These are phyloP conservation scores for Myodes glareolus DNA, from an alignment of 2,113 vertebrate species.

Conservation along the genomic window DNA sequence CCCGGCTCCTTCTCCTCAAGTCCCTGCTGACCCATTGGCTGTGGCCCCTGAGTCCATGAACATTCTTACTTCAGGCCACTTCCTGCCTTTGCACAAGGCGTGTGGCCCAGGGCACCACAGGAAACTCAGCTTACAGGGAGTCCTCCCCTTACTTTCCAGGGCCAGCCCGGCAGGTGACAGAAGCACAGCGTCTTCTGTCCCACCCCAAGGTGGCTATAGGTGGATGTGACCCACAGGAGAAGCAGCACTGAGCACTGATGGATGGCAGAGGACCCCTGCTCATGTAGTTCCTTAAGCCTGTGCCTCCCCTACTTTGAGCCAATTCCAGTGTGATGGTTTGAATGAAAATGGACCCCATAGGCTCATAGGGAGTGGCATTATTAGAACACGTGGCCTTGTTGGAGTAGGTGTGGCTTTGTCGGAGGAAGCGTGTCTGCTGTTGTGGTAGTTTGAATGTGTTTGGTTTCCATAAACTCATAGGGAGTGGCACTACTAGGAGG, in stretches of 20 bases:
- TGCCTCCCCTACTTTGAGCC: not conserved
- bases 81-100: not conserved
- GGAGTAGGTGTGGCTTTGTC: not conserved
- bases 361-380: not conserved
- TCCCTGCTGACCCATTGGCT: not conserved
- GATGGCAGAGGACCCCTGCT: not conserved
- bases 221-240: not conserved
- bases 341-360: not conserved
- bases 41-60: not conserved
- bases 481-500: not conserved
- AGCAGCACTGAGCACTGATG: not conserved
- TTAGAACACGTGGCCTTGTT: not conserved
- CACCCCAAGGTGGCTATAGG: not conserved
- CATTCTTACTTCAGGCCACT: not conserved
- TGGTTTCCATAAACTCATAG: not conserved
- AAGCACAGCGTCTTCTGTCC: not conserved
- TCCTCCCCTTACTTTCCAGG: not conserved
- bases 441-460: not conserved
- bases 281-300: not conserved
- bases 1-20: not conserved
- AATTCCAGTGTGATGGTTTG: not conserved
- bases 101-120: fast-evolving
- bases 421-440: not conserved
- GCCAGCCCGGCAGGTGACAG: too few species aligned
- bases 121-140: not conserved